Base-by-base conservation (phyloP, 2,113 vertebrate genomes). In the Paramisgurnus dabryanus region DNA sequence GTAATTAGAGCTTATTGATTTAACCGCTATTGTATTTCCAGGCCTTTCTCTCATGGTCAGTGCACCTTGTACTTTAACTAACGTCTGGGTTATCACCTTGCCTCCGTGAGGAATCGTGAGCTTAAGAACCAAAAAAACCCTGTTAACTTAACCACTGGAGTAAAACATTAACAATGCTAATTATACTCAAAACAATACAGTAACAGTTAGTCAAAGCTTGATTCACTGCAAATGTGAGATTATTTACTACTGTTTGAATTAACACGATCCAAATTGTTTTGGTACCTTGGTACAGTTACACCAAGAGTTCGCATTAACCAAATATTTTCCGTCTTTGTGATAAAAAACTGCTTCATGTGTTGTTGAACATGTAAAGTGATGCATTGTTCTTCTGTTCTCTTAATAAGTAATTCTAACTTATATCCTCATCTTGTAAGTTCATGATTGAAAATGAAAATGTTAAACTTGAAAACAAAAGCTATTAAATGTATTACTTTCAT, bases 1-100 rank as follows among this genome's bases (percentile, higher is more conserved):
- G 67, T 70, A 53, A 64, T 71, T 79, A 69, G 47, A 79, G 67
- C 17, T 41, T 80, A 80, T 67, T 80, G 61, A 73, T 80, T 45
- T 64, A 60, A 27, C 78, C 27, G 67, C 49, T 65, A 43, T 80
- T 80, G 61, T 80, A 61, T 65, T 72, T 41, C 67, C 2, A 27
- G n/a, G 58, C 65, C 18, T 40, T 63, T 11, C 61, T 66, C 22
- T 4, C 47, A 27, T 80, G 49, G 27, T 50, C 12, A 22, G 57
- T 53, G 67, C 10, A 22, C 6, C 10, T 4, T 39, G 5, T 39
- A 9, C 49, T 65, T n/a, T 22, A 60, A 66, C 34, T 66, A 73
- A 73, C 17, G 13, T 55, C 40, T 39, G 5, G 0, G 55, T 73
- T 43, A 66, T 55, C 69, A 34, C 70, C 63, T 47, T 65, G 50